Percentiles rank a stretch among this genome's conserved stretches.
Conservation (phyloP, 2,113 vertebrate species). For the pig (Sus scrofa) region DNA sequence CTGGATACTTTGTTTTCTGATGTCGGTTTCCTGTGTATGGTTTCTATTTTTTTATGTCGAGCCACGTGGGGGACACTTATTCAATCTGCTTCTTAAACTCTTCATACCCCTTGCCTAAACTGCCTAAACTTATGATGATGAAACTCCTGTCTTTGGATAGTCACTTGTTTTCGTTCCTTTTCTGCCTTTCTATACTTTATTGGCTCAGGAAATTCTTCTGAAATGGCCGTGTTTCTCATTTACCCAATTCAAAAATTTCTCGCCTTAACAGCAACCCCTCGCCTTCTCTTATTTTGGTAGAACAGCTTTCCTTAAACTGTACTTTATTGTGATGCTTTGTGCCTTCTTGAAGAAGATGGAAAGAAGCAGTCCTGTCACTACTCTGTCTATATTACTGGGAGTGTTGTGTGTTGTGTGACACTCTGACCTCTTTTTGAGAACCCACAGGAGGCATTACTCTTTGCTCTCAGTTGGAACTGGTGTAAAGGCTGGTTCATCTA, state of each 20-base stretch:
- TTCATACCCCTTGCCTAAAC: constrained; percentile 67
- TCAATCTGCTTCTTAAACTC: constrained; percentile 68
- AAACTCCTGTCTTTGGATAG: constrained; percentile 38
- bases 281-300: background rate
- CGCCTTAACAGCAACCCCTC: background rate
- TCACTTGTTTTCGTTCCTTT: background rate
- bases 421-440: background rate
- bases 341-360: constrained; percentile 6
- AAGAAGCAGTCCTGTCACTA: background rate
- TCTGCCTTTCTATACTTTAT: background rate
- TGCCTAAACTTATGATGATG: constrained; percentile 36
- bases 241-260: constrained; percentile 30
- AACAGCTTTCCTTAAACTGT: background rate
- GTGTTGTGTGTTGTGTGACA: background rate
- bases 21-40: constrained; percentile 62
- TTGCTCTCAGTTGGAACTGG: background rate
- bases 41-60: constrained; percentile 61
- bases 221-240: constrained; percentile 44
- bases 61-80: constrained; percentile 75
- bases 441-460: background rate
- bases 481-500: background rate
- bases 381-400: background rate
- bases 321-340: constrained; percentile 1
- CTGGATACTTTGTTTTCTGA: constrained; percentile 62
- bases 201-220: constrained; percentile 50